Evolutionary conservation across 2,888 invertebrate genomes (phyloP), one percentile per base, ranked within the genome.

Genomic region (Tetramorium bicarinatum): DNA sequence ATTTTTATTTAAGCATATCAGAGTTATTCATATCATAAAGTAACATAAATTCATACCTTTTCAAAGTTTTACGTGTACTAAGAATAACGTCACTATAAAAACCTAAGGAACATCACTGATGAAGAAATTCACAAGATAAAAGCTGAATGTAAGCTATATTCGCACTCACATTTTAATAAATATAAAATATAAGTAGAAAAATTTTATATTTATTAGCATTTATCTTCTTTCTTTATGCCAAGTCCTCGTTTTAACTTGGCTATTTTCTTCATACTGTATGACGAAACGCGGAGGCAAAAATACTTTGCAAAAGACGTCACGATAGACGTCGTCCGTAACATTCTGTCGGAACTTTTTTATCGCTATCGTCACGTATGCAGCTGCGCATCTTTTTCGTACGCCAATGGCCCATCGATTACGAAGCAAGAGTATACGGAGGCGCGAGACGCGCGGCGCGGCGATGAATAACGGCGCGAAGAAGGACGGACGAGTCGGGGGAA

Each of bases 401-500:
- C 25, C 79, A 72, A 47, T 71, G 47, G 47, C 8, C 38, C 59
- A 61, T 71, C 72, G 79, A 80, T 80, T 80, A 71, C 79, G 47
- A 38, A 72, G 59, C 59, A 72, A 72, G 72, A 49, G 59, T 41
- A 41, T 34, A 38, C 49, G 49, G 8, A 29, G 62, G 41, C 38
- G 74, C 72, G 71, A 54, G 9, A 54, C 52, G 56, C 52, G 38
- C 38, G n/a, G 18, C 44, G 41, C 41, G 25, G 25, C 74, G 75
- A 84, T 84, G 84, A 84, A 76, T 84, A 84, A 84, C 69, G 82
- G 59, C 82, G 72, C 21, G 71, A 52, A 29, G 72, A 59, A 41
- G 41, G 56, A 15, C 21, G 67, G 44, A 44, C 44, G 47, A 56
- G 25, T 18, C n/a, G 41, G 47, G 21, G 15, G 61, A 56, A 62